Conservation (phyloP, 2,888 invertebrate species). For the Acleris literana region DNA sequence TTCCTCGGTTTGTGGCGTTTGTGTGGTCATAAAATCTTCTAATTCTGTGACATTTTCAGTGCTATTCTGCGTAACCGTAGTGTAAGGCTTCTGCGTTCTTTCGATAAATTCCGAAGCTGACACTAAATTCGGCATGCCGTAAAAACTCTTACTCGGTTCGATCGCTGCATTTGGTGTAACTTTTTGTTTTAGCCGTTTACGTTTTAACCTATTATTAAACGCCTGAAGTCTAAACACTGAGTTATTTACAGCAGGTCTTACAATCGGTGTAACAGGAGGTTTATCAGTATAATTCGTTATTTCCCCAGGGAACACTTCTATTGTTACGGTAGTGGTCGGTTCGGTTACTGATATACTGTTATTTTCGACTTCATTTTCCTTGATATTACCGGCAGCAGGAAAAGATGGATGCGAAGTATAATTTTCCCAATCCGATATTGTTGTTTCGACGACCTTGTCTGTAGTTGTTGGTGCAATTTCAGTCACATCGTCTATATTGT, state of each 20-base stretch:
- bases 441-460: constrained; percentile 17
- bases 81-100: constrained; percentile 57
- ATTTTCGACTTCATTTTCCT: constrained; percentile 39
- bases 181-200: constrained; percentile 68
- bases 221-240: constrained; percentile 63
- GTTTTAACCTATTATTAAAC: constrained; percentile 65
- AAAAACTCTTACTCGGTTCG: constrained; percentile 61
- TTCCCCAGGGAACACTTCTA: constrained; percentile 47
- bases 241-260: constrained; percentile 52
- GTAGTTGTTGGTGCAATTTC: constrained; percentile 47
- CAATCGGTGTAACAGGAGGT: constrained; percentile 45
- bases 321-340: constrained; percentile 44
- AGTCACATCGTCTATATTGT: constrained; percentile 38
- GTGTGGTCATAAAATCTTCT: constrained; percentile 61
- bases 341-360: constrained; percentile 39
- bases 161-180: constrained; percentile 63
- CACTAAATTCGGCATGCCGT: constrained; percentile 65
- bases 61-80: constrained; percentile 51
- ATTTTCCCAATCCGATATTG: constrained; percentile 5
- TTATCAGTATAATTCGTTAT: constrained; percentile 50
- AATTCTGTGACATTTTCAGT: constrained; percentile 62
- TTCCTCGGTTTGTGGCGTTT: constrained; percentile 48
- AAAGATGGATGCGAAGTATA: background rate
- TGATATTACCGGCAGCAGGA: constrained; percentile 4
- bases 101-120: constrained; percentile 74